These are phyloP conservation scores for Falco peregrinus DNA, from an alignment of 2,797 vertebrate genomes.

Conservation along the genomic window DNA sequence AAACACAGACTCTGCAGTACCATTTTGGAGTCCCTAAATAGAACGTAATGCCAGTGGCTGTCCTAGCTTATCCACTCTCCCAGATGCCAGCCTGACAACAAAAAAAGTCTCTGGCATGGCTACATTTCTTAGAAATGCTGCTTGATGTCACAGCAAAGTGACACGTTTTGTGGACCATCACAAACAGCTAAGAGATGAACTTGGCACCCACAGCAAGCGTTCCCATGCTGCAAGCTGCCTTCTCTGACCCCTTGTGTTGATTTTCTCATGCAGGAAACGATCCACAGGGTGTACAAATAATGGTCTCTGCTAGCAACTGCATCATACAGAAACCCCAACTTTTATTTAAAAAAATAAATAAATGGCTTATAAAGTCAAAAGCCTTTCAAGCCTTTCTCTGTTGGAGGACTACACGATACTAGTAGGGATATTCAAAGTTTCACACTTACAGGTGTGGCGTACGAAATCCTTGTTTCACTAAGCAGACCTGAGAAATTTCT, in stretches of 20 bases:
- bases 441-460: not conserved
- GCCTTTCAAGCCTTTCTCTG: not conserved
- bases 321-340: not conserved
- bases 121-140: not conserved
- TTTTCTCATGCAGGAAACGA: not conserved
- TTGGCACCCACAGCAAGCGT: not conserved
- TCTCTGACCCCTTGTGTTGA: not conserved
- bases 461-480: not conserved
- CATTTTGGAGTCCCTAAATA: not conserved
- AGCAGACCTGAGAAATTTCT: not conserved
- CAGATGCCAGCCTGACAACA: not conserved
- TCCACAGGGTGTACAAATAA: not conserved
- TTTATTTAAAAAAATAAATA: not conserved
- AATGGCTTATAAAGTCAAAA: not conserved
- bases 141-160: not conserved
- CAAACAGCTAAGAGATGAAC: not conserved
- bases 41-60: rapidly evolving
- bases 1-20: rapidly evolving
- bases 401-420: not conserved
- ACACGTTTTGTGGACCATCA: not conserved
- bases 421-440: not conserved
- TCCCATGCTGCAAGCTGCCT: not conserved
- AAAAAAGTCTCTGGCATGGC: not conserved
- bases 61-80: not conserved
- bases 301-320: not conserved